Evolutionary conservation across 2,113 vertebrate genomes (phyloP).

Genomic region (Melanotaenia duboulayi): DNA sequence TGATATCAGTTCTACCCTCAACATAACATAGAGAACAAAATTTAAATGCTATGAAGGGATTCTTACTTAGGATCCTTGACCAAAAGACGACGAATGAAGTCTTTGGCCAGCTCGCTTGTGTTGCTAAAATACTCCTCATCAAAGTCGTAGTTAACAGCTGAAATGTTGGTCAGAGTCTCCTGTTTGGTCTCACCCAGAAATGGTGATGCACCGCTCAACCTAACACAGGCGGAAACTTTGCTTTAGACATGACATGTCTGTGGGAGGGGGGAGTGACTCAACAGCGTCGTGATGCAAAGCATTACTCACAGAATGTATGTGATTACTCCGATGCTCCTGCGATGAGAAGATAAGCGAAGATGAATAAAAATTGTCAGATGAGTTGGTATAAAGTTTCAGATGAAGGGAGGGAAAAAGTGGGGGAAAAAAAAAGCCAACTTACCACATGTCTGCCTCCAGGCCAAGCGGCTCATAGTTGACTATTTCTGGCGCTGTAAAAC

Average conservation of each 20-base stretch:
- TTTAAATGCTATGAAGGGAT: background rate
- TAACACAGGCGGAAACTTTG: slow-evolving; percentile 51
- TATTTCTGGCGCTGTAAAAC: slow-evolving; percentile 91
- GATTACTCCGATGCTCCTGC: slow-evolving; percentile 97
- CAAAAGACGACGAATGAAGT: slow-evolving; percentile 95
- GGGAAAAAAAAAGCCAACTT: slow-evolving; percentile 73
- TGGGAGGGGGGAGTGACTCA: background rate
- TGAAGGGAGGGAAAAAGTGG: background rate
- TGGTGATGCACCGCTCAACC: slow-evolving; percentile 93
- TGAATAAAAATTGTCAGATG: slow-evolving; percentile 25
- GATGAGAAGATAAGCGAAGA: slow-evolving; percentile 35
- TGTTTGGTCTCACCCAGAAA: slow-evolving; percentile 98
- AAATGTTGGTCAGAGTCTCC: slow-evolving; percentile 97
- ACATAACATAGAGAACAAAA: background rate
- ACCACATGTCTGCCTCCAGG: slow-evolving; percentile 98
- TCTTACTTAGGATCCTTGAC: slow-evolving; percentile 97
- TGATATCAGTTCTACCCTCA: too few relatives aligned
- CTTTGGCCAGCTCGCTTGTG: slow-evolving; percentile 97
- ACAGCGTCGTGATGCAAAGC: background rate
- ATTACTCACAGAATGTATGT: slow-evolving; percentile 96
- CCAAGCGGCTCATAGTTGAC: slow-evolving; percentile 98
- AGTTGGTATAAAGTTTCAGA: background rate
- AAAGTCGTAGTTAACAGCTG: slow-evolving; percentile 95
- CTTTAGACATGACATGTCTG: background rate
- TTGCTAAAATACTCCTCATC: slow-evolving; percentile 98